Conservation (phyloP, 2,113 vertebrate species). For the Origma solitaria region DNA sequence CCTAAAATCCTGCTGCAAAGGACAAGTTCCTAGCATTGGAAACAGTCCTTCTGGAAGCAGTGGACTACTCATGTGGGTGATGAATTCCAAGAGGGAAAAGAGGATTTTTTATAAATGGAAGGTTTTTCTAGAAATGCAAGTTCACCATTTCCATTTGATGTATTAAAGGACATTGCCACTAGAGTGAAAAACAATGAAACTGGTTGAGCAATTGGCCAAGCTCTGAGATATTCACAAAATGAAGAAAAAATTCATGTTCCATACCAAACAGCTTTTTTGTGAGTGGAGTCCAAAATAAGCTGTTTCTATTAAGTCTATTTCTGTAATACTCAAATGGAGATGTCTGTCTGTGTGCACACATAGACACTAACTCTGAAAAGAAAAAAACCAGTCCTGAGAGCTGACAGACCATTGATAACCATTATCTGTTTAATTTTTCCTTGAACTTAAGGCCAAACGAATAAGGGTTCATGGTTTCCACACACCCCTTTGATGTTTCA, state of each 20-base stretch:
- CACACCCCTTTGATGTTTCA: conserved; percentile 26
- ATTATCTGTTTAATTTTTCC: conserved; percentile 14
- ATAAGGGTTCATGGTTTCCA: not conserved
- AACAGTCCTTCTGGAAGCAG: not conserved
- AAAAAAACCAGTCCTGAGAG: not conserved
- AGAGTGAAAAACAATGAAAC: not conserved
- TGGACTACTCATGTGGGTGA: not conserved
- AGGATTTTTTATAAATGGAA: not conserved
- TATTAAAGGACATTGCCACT: not conserved
- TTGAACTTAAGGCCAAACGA: conserved; percentile 22
- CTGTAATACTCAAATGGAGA: not conserved
- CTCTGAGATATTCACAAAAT: not conserved
- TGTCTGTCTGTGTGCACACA: too few species aligned
- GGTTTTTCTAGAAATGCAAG: not conserved
- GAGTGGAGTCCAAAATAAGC: not conserved
- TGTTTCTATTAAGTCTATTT: not conserved
- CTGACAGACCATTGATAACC: not conserved
- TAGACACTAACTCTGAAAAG: not conserved
- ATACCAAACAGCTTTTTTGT: not conserved
- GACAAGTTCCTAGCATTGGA: not conserved
- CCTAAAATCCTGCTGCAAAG: not conserved
- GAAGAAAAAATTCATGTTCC: not conserved
- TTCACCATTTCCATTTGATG: not conserved
- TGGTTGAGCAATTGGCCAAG: not conserved
- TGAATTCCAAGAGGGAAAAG: not conserved